phyloP scores from a whole-genome alignment of 2,113 vertebrate species.

The Mastomys natalensis region DNA sequence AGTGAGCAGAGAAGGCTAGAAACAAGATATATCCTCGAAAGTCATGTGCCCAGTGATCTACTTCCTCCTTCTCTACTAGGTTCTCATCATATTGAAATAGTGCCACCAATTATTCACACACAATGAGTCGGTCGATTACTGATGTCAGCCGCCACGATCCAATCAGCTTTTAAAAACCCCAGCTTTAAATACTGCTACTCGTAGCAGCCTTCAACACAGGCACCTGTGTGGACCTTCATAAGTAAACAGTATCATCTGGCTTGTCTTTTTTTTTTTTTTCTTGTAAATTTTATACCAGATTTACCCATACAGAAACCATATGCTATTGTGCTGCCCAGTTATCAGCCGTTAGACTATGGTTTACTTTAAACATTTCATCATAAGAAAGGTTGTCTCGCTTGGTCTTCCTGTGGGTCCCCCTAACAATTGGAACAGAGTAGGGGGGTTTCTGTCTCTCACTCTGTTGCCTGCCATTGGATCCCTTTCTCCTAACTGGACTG shows the following conservation, averaged over 20 bases:
- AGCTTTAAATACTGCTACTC: neutral
- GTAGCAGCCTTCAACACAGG: neutral
- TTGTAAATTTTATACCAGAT: neutral
- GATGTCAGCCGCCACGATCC: neutral
- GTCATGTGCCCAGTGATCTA: neutral
- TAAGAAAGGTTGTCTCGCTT: slow-evolving; percentile 12
- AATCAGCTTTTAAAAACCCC: neutral
- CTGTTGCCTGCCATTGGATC: no score
- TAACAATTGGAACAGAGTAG: no score
- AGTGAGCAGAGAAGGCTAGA: neutral
- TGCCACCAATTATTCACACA: neutral
- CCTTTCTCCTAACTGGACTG: no score
- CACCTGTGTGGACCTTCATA: neutral
- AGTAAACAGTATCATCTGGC: neutral
- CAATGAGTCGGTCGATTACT: no score
- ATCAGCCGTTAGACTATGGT: neutral
- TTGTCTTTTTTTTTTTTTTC: neutral
- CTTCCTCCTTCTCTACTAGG: neutral
- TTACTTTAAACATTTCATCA: neutral
- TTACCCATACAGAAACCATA: neutral
- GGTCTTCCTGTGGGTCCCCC: no score
- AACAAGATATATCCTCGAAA: neutral
- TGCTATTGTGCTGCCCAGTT: neutral
- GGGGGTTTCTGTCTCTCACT: no score
- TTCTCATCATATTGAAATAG: neutral